Evolutionary conservation across 2,113 vertebrate genomes (phyloP).

Genomic region (Calonectris borealis): DNA sequence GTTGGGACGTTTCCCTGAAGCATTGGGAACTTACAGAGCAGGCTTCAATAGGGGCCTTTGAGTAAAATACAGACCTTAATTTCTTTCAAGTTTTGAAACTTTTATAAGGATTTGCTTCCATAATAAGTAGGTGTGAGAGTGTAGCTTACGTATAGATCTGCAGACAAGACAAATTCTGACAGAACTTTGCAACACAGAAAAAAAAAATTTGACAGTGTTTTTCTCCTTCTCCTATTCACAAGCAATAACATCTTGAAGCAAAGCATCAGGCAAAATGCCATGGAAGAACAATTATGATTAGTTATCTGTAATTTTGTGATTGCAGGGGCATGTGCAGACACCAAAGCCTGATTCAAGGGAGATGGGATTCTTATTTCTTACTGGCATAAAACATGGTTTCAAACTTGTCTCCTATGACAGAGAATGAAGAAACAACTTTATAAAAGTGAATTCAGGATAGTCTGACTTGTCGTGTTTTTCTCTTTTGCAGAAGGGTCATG

Average conservation of each 20-base stretch:
- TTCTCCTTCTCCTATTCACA: background rate
- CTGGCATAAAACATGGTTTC: background rate
- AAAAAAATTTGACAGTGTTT: background rate
- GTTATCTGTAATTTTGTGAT: background rate
- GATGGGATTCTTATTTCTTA: background rate
- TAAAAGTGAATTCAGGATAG: background rate
- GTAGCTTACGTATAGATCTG: background rate
- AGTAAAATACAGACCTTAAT: background rate
- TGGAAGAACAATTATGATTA: background rate
- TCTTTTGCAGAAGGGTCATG: background rate
- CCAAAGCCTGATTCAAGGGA: background rate
- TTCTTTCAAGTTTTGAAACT: background rate
- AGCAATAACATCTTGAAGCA: background rate
- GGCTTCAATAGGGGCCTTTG: background rate
- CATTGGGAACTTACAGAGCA: background rate
- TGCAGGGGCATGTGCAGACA: background rate
- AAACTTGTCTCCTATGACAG: background rate
- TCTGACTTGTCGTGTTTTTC: background rate
- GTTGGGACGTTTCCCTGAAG: background rate
- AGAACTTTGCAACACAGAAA: background rate
- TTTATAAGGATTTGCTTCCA: background rate
- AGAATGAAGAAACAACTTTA: background rate
- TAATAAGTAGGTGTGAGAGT: background rate
- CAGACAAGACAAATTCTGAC: background rate
- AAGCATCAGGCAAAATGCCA: background rate